Evolutionary conservation across 2,113 vertebrate genomes (phyloP), one percentile per base, ranked within the genome.

Genomic region (Thinocorus orbignyianus): DNA sequence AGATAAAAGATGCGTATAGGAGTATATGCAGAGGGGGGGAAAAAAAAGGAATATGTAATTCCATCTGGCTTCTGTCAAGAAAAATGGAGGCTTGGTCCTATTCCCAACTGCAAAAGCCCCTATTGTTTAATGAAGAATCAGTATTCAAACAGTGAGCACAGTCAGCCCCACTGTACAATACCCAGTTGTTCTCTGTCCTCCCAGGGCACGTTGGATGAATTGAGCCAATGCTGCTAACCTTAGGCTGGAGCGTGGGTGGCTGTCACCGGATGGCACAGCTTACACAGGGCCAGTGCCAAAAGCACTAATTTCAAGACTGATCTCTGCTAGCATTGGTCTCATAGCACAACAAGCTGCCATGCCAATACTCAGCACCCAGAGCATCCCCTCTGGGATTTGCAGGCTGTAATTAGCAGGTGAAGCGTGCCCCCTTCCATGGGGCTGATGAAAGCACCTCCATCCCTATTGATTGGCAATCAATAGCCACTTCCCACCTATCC

Each of bases 391-490:
- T 39, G 77, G 73, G 94, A 95, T 92, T 26, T 81, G 64, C 55
- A 92, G 70, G 92, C 84, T 92, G 83, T 73, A 58, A 71, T 93
- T 92, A 95, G 60, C 55, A 94, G 94, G 80, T 92, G 83, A 95
- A 85, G 85, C 16, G 15, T 33, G 55, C 65, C 61, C 57, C 37
- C 69, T 93, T 86, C 35, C 51, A 60, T 7, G 11, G 7, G 62
- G 64, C 72, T 95, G 81, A 92, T 84, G 90, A 93, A 92, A 93
- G 83, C 82, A 83, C 64, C 94, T 93, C 69, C 10, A n/a, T 31
- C 46, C 37, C 69, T 91, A 94, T 77, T 81, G 95, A 97, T 94
- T 95, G 93, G 66, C 44, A 90, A 92, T 97, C 94, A 95, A 97
- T 92, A 97, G 82, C 55, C 61, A 66, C 85, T 95, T 97, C 88